A percentile compares a stretch with the other conserved stretches of the same genome.
These are phyloP conservation scores for Telenomus remus DNA, from an alignment of 1,140 invertebrate genomes.

Conservation along the genomic window DNA sequence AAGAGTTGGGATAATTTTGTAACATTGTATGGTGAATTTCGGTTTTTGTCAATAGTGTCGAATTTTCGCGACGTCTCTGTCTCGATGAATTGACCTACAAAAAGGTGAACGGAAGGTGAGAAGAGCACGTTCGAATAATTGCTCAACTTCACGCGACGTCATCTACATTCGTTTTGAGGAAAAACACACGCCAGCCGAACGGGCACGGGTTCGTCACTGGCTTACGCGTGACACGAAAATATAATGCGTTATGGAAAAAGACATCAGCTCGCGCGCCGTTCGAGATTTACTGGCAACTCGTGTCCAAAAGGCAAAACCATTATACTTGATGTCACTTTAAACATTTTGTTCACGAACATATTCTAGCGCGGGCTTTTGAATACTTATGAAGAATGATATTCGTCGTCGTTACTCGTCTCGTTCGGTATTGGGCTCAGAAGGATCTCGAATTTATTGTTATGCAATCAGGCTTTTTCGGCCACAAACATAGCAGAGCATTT, in stretches of 20 bases:
- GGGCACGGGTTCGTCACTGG: conserved; percentile 29
- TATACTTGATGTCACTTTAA: conserved; percentile 58
- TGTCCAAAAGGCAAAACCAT: conserved; percentile 54
- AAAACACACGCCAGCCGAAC: conserved; percentile 15
- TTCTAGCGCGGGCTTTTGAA: conserved; percentile 42
- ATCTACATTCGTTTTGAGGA: conserved; percentile 35
- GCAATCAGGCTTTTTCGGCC: conserved; percentile 9
- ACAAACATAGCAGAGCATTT: not conserved
- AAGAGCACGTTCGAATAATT: conserved; percentile 26
- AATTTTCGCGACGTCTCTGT: conserved; percentile 23
- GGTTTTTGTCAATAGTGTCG: conserved; percentile 8
- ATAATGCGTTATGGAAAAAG: conserved; percentile 42
- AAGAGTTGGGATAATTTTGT: conserved; percentile 54
- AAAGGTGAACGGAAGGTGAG: conserved; percentile 18
- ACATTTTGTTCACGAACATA: conserved; percentile 48
- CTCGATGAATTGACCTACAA: conserved; percentile 14
- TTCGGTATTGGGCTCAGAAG: conserved; percentile 1
- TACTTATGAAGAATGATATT: conserved; percentile 52
- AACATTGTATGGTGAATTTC: conserved; percentile 33
- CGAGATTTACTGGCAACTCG: conserved; percentile 50
- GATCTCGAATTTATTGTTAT: conserved; percentile 20
- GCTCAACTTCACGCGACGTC: conserved; percentile 13
- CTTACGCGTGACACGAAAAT: conserved; percentile 55
- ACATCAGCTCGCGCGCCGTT: conserved; percentile 43
- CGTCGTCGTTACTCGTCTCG: not conserved